Conservation (phyloP, 1,140 invertebrate species). For the Cyclina sinensis region DNA sequence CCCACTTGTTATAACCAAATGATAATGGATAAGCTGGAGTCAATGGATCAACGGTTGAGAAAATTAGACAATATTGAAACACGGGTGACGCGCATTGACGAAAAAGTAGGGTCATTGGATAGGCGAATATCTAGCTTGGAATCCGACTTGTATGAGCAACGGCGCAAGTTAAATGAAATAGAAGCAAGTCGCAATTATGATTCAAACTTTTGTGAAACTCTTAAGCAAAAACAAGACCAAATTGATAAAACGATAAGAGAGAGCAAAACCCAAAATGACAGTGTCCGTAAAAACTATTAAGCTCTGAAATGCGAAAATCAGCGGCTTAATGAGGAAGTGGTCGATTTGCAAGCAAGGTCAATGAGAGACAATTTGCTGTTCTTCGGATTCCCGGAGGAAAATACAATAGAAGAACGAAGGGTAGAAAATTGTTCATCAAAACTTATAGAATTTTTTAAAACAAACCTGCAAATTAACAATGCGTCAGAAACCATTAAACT, state of each 20-base stretch:
- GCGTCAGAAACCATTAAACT: not conserved
- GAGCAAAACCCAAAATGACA: not conserved
- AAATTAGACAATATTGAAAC: not conserved
- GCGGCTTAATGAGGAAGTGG: not conserved
- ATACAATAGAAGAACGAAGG: not conserved
- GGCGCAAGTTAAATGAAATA: not conserved
- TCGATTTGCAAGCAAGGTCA: conserved; percentile 12
- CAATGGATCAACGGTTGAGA: not conserved
- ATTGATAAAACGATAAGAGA: not conserved
- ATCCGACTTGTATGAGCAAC: not conserved
- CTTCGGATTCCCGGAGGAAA: not conserved
- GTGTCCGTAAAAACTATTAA: not conserved
- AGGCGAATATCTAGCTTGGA: not conserved
- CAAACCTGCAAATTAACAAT: not conserved
- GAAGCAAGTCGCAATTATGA: conserved; percentile 4
- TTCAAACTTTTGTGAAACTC: not conserved
- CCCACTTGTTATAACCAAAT: not conserved
- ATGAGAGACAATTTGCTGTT: conserved; percentile 46
- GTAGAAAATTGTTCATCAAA: not conserved
- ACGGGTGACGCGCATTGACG: not conserved
- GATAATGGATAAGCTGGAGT: conserved; percentile 1
- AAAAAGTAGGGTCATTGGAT: not conserved
- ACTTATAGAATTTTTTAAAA: conserved; percentile 2
- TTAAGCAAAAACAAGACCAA: not conserved
- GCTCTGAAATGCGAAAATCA: not conserved